Conservation (phyloP, 2,113 vertebrate genomes). For the Podiceps cristatus region DNA sequence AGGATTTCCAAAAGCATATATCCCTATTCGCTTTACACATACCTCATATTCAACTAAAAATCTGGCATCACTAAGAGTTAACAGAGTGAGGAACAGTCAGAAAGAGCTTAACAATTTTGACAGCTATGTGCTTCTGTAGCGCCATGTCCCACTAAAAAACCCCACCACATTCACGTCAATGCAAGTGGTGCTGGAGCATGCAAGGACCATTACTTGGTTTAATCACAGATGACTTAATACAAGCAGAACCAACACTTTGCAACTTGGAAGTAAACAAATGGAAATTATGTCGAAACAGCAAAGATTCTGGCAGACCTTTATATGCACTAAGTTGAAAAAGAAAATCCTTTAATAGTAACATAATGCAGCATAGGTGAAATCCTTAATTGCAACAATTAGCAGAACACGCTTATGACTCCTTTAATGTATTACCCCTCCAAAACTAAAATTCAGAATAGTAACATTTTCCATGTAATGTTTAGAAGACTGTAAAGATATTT, state of each 20-base stretch:
- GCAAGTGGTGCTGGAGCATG: neutral
- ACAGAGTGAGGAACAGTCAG: neutral
- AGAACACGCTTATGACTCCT: neutral
- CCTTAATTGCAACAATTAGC: neutral
- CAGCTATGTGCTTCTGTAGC: neutral
- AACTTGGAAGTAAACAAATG: neutral
- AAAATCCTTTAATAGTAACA: neutral
- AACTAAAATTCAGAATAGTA: neutral
- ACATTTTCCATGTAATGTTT: neutral
- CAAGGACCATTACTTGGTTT: neutral
- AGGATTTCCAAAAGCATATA: neutral
- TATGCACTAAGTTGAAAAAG: neutral
- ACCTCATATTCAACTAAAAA: neutral
- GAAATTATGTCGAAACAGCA: neutral
- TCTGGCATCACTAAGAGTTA: neutral
- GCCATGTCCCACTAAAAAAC: neutral
- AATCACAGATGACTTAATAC: neutral
- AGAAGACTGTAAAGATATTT: neutral
- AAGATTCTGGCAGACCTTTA: neutral
- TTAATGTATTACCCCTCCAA: neutral
- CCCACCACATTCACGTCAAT: accelerated
- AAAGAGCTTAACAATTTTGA: neutral
- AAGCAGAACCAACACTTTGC: neutral
- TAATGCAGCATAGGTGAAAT: neutral
- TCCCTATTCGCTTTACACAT: accelerated